Evolutionary conservation across 2,888 invertebrate genomes (phyloP).

Genomic region (Heterodera filipjevi): DNA sequence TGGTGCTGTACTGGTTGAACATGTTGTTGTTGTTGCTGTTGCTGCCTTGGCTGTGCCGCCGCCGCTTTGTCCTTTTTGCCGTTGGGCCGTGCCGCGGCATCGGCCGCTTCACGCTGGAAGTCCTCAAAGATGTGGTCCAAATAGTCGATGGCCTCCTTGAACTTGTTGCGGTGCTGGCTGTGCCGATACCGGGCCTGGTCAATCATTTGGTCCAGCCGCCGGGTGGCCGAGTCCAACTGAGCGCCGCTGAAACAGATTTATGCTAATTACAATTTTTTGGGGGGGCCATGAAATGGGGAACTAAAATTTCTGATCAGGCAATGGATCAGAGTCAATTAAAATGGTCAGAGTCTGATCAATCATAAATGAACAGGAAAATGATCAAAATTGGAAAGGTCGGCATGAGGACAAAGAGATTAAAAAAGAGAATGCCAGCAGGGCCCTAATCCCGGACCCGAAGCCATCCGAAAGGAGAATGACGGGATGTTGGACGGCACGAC

Average conservation of each 20-base stretch:
- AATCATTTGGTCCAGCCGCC: conserved; percentile 62
- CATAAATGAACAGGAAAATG: too few relatives aligned
- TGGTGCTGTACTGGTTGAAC: too few relatives aligned
- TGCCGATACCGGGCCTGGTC: conserved; percentile 55
- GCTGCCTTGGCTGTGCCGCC: too few relatives aligned
- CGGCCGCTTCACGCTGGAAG: conserved; percentile 38
- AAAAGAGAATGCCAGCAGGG: too few relatives aligned
- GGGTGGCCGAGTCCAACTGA: conserved; percentile 52
- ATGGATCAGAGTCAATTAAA: too few relatives aligned
- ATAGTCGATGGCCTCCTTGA: conserved; percentile 65
- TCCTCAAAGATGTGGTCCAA: conserved; percentile 64
- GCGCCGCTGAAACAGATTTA: conserved; percentile 49
- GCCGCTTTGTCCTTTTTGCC: background rate
- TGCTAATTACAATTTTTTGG: background rate
- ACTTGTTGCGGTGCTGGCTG: conserved; percentile 51
- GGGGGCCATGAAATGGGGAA: background rate
- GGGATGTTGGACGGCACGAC: too few relatives aligned
- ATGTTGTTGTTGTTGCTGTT: background rate
- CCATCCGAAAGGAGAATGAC: too few relatives aligned
- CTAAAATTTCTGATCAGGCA: too few relatives aligned
- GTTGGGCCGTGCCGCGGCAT: background rate
- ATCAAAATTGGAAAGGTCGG: too few relatives aligned
- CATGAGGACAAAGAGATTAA: too few relatives aligned
- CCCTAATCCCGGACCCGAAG: too few relatives aligned
- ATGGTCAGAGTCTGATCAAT: too few relatives aligned